Base-by-base conservation (phyloP, 2,113 vertebrate genomes). In the Triplophysa rosa region DNA sequence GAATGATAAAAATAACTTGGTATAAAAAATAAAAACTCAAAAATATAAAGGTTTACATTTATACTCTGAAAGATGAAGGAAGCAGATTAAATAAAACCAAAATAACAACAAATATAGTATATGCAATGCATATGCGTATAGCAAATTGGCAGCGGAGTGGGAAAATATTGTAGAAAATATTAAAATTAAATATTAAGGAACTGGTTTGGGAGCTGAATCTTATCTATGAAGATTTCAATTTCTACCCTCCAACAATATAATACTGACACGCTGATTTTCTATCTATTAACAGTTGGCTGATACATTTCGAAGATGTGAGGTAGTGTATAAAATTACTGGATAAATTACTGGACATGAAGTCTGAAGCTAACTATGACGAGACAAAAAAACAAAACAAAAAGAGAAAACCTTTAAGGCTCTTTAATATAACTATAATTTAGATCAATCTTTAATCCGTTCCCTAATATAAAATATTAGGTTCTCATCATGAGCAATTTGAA, bases 271-370 rank as follows among this genome's bases (percentile, higher is more conserved):
- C 6, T 24, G 37, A 65, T 67, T 65, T 74, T 24, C 42, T 56
- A 37, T 45, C 40, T 19, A 67, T 68, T 23, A 82, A 77, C 52
- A 73, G 26, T 24, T 13, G 47, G 37, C 78, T 7, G 70, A 83
- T 79, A 86, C 86, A 84, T 77, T 62, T 37, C 37, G 67, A 83
- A 84, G 14, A 77, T 79, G 82, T 42, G 83, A 84, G 80, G 83
- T 84, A 84, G 69, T 78, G 65, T 87, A 83, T 76, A 82, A 68
- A 71, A 66, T 80, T 79, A 69, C 29, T 78, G 29, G 84, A 77
- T 47, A 29, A 77, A 54, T 52, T 52, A 52, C 49, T 52, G 49
- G n/a, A 58, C 17, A 58, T 1, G 21, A 58, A 21, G n/a, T n/a
- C 54, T 3, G 16, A 17, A 58, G n/a, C 29, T 11, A 74, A 82